These are phyloP conservation scores for Salarias fasciatus DNA, from an alignment of 2,797 vertebrate genomes.

Conservation along the genomic window DNA sequence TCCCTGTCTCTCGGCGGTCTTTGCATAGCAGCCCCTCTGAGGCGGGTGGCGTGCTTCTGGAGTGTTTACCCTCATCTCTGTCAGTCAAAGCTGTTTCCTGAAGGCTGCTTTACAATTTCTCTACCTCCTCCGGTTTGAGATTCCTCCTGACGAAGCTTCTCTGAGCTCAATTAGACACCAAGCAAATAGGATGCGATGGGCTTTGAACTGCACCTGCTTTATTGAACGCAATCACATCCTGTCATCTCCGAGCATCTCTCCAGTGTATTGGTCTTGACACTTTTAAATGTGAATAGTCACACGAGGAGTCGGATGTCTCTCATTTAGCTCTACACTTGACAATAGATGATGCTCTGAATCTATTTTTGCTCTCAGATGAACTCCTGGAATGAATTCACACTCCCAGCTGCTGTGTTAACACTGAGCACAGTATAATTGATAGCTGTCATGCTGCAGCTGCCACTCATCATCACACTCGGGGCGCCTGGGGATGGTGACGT, in stretches of 20 bases:
- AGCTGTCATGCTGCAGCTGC: conserved; percentile 50
- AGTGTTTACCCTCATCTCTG: conserved; percentile 68
- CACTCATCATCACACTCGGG: conserved; percentile 34
- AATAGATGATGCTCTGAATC: conserved; percentile 39
- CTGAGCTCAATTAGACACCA: conserved; percentile 48
- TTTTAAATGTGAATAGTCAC: conserved; percentile 4
- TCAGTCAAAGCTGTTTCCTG: conserved; percentile 61
- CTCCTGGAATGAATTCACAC: conserved; percentile 16
- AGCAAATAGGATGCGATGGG: conserved; percentile 47
- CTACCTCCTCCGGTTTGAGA: conserved; percentile 53
- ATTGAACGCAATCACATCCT: conserved; percentile 53
- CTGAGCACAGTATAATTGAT: conserved; percentile 47
- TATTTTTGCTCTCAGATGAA: conserved; percentile 32
- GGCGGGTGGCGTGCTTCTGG: conserved; percentile 48
- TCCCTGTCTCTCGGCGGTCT: conserved; percentile 38
- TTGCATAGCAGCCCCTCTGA: conserved; percentile 58
- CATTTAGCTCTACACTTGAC: conserved; percentile 46
- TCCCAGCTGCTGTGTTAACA: conserved; percentile 22
- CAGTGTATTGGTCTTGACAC: conserved; percentile 32
- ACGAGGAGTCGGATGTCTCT: conserved; percentile 36
- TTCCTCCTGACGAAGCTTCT: conserved; percentile 38
- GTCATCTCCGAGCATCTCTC: conserved; percentile 47
- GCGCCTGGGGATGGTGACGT: conserved; percentile 41
- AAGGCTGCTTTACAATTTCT: conserved; percentile 54
- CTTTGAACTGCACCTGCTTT: conserved; percentile 62